A percentile compares a stretch with the other conserved stretches of the same genome.
phyloP scores from a whole-genome alignment of 2,113 vertebrate genomes.

The Maylandia zebra region DNA sequence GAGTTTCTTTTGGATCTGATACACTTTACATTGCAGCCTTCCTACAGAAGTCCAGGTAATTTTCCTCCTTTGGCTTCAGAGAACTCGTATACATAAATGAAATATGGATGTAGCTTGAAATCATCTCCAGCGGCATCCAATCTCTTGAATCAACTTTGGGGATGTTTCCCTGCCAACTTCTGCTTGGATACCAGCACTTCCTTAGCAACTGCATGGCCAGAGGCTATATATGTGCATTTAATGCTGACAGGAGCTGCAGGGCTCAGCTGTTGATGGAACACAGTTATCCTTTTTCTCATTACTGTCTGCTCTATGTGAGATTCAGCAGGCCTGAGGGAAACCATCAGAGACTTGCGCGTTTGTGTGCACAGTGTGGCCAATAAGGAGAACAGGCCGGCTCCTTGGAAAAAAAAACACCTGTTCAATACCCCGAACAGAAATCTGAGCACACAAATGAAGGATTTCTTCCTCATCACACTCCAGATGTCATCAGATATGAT shows the following conservation, averaged over 20 bases:
- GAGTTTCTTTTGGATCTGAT: conserved; percentile 30
- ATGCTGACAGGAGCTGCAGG: conserved; percentile 55
- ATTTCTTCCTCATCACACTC: conserved; percentile 7
- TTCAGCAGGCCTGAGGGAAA: conserved; percentile 31
- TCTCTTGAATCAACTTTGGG: conserved; percentile 56
- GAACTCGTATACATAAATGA: conserved; percentile 27
- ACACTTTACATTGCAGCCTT: neutral
- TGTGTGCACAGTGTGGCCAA: conserved; percentile 25
- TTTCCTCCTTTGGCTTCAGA: neutral
- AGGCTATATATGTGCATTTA: conserved; percentile 59
- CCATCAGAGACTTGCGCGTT: conserved; percentile 43
- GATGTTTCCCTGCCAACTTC: conserved; percentile 59
- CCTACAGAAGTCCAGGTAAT: conserved; percentile 26
- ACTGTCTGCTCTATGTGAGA: conserved; percentile 51
- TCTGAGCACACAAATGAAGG: conserved; percentile 24
- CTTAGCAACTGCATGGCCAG: conserved; percentile 66
- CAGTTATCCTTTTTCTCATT: conserved; percentile 68
- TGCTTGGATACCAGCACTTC: conserved; percentile 65
- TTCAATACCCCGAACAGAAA: conserved; percentile 21
- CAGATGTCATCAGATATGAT: conserved; percentile 34
- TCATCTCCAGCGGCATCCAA: conserved; percentile 46
- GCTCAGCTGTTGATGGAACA: conserved; percentile 66
- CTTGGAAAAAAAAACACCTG: conserved; percentile 33
- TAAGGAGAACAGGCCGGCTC: neutral
- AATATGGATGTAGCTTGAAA: conserved; percentile 37